These are phyloP conservation scores for Herpetotheres cachinnans DNA, from an alignment of 2,113 vertebrate genomes.

Conservation along the genomic window DNA sequence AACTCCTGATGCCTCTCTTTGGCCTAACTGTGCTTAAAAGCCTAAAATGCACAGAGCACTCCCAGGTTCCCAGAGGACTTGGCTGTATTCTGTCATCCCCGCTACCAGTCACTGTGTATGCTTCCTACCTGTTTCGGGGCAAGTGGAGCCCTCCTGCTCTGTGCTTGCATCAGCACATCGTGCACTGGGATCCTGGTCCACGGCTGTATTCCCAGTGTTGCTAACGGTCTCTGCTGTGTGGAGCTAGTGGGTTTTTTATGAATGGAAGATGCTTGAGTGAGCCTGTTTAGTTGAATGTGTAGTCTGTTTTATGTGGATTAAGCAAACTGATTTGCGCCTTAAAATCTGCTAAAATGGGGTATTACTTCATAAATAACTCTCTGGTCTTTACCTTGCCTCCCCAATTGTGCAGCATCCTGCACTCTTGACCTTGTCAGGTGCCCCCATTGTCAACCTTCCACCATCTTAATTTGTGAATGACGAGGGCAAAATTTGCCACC, in stretches of 20 bases:
- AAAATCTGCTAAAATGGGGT: not conserved
- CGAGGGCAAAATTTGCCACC: not conserved
- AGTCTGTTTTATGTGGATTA: not conserved
- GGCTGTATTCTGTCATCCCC: not conserved
- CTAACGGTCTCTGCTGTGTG: not conserved
- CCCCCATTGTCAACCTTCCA: not conserved
- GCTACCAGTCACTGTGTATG: not conserved
- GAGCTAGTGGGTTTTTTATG: rapidly evolving
- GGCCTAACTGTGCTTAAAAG: not conserved
- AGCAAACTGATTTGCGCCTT: not conserved
- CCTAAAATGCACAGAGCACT: not conserved
- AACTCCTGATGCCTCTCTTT: not conserved
- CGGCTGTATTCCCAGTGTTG: not conserved
- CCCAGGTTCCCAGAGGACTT: not conserved
- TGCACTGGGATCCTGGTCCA: not conserved
- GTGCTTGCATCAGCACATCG: not conserved
- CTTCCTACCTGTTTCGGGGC: not conserved
- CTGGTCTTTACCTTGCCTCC: not conserved
- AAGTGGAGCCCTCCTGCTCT: not conserved
- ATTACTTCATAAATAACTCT: not conserved
- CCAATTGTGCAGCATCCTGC: not conserved
- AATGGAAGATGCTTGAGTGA: not conserved
- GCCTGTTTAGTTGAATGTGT: not conserved
- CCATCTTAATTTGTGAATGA: not conserved
- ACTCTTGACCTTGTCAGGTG: not conserved